These are phyloP conservation scores for Antigone vipio DNA, from an alignment of 2,113 vertebrate species.

Conservation along the genomic window DNA sequence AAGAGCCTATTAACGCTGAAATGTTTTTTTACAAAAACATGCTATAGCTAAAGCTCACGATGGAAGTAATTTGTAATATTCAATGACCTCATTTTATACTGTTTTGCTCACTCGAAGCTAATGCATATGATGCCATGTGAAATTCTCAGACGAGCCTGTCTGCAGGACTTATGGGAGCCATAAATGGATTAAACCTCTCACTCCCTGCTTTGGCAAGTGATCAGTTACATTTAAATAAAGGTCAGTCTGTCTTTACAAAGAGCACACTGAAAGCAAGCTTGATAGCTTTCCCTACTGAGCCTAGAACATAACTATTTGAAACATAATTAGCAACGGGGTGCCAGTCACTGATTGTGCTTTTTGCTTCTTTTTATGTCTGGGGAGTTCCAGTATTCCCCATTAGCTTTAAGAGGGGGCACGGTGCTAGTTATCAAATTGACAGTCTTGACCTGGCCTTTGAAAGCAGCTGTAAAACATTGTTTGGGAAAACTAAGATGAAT, in stretches of 20 bases:
- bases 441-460: constrained; percentile 63
- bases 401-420: constrained; percentile 64
- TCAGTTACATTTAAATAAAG: constrained; percentile 71
- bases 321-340: constrained; percentile 70
- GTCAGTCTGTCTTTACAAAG: constrained; percentile 65
- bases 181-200: constrained; percentile 63
- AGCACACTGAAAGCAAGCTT: constrained; percentile 65
- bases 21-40: not conserved
- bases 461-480: constrained; percentile 62
- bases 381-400: constrained; percentile 61
- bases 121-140: constrained; percentile 47
- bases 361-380: constrained; percentile 53
- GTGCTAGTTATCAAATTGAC: constrained; percentile 69
- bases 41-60: constrained; percentile 22
- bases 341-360: constrained; percentile 61
- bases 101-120: constrained; percentile 41
- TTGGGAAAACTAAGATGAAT: constrained; percentile 65
- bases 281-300: constrained; percentile 64
- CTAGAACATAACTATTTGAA: constrained; percentile 68
- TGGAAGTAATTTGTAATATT: constrained; percentile 60
- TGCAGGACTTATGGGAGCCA: constrained; percentile 39
- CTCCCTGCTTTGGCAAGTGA: constrained; percentile 63
- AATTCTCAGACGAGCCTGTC: constrained; percentile 35
- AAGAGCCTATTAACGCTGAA: not conserved
- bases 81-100: constrained; percentile 42